Evolutionary conservation across 2,888 invertebrate genomes (phyloP).

Genomic region (Lochmaea crataegi): DNA sequence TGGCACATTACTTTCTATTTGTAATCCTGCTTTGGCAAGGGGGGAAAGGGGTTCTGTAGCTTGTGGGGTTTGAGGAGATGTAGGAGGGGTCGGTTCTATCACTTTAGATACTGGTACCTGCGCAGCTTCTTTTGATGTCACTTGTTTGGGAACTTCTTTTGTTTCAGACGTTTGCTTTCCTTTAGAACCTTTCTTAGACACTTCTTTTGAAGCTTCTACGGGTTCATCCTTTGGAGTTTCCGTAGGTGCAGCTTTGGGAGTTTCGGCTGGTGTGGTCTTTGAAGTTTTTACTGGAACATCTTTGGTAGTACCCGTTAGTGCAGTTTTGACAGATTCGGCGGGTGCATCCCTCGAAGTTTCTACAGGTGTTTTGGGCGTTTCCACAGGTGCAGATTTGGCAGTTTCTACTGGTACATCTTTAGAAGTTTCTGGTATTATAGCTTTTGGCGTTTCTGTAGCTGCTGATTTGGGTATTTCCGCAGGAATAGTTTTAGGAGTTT

Average conservation of each 20-base stretch:
- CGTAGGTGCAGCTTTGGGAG: constrained; percentile 1
- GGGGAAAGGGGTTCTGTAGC: constrained; percentile 52
- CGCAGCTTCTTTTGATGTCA: constrained; percentile 14
- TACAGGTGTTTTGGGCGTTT: constrained; percentile 33
- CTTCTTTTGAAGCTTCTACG: constrained; percentile 6
- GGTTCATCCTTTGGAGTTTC: constrained; percentile 50
- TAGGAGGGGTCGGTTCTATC: constrained; percentile 61
- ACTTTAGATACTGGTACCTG: constrained; percentile 15
- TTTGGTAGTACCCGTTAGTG: constrained; percentile 52
- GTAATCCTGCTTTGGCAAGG: constrained; percentile 50
- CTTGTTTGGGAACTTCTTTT: constrained; percentile 45
- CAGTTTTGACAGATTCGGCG: constrained; percentile 3
- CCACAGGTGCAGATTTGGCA: neutral
- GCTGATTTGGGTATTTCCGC: neutral
- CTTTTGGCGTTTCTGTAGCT: neutral
- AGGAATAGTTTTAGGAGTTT: neutral
- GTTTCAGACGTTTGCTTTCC: constrained; percentile 37
- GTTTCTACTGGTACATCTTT: constrained; percentile 4
- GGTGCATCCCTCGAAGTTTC: constrained; percentile 1
- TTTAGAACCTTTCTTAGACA: constrained; percentile 51
- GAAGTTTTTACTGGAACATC: constrained; percentile 8
- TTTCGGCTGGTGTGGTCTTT: constrained; percentile 18
- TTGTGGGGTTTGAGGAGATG: constrained; percentile 54
- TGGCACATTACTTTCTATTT: constrained; percentile 43
- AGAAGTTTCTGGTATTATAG: constrained; percentile 13